Evolutionary conservation across 2,113 vertebrate species (phyloP).

Genomic region (Cololabis saira): DNA sequence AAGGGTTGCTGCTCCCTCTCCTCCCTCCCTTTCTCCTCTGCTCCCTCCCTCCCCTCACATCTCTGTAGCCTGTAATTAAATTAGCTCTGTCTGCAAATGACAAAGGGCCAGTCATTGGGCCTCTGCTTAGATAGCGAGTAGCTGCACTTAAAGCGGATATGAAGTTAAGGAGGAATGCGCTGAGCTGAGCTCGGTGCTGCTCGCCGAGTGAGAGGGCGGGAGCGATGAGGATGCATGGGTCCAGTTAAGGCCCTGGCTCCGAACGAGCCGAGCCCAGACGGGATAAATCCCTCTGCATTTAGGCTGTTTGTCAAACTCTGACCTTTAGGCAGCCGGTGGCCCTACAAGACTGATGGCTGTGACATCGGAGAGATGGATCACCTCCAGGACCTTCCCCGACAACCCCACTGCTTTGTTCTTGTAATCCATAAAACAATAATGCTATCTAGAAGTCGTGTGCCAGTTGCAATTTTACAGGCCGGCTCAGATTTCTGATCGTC

Average conservation of each 20-base stretch:
- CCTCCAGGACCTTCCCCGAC: no score
- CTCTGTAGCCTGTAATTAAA: slow-evolving; percentile 62
- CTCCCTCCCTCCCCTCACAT: slow-evolving; percentile 15
- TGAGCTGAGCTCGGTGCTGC: slow-evolving; percentile 29
- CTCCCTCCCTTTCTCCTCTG: not conserved
- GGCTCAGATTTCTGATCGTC: no score
- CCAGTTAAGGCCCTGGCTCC: slow-evolving; percentile 6
- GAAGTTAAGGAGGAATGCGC: slow-evolving; percentile 76
- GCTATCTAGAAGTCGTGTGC: no score
- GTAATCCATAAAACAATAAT: no score
- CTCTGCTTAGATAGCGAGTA: slow-evolving; percentile 61
- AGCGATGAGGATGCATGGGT: slow-evolving; percentile 11
- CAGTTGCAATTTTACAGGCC: no score
- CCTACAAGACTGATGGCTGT: not conserved
- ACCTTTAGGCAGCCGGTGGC: slow-evolving; percentile 4
- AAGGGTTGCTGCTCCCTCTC: slow-evolving; percentile 17
- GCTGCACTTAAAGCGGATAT: slow-evolving; percentile 69
- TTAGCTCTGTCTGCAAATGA: slow-evolving; percentile 71
- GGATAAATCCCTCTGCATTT: slow-evolving; percentile 11
- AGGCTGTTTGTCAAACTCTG: slow-evolving; percentile 6
- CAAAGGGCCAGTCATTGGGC: slow-evolving; percentile 71
- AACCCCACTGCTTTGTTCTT: no score
- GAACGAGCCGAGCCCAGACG: slow-evolving; percentile 14
- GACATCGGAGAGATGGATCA: no score
- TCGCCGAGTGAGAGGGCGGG: slow-evolving; percentile 6